These are phyloP conservation scores for Rynchops niger DNA, from an alignment of 2,113 vertebrate species.

Conservation along the genomic window DNA sequence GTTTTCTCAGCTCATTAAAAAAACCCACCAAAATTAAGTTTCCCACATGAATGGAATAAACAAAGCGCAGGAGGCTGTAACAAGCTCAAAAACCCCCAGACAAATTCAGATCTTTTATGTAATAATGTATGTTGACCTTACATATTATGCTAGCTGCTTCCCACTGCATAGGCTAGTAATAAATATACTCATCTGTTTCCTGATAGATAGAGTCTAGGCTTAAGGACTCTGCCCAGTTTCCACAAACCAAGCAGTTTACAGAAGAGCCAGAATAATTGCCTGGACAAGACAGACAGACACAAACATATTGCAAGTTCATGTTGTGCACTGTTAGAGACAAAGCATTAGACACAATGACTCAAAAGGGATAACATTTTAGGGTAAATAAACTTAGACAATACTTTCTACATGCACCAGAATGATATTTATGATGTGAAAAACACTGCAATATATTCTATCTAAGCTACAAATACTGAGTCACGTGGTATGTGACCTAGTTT, in stretches of 20 bases:
- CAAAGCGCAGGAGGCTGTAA: background rate
- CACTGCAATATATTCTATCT: background rate
- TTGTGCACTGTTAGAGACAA: background rate
- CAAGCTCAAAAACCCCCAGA: too few relatives aligned
- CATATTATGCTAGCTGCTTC: background rate
- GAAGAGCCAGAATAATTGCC: background rate
- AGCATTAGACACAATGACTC: background rate
- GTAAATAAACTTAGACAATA: background rate
- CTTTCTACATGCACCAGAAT: slow-evolving; percentile 12
- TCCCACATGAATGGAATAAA: background rate
- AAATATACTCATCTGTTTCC: background rate
- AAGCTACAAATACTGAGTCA: slow-evolving; percentile 24
- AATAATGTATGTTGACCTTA: background rate
- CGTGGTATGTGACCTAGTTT: slow-evolving; percentile 54
- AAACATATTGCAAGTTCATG: background rate
- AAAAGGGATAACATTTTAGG: background rate
- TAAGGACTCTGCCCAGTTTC: background rate
- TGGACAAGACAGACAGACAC: background rate
- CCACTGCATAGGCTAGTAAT: background rate
- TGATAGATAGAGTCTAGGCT: background rate
- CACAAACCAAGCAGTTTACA: background rate
- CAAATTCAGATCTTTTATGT: background rate
- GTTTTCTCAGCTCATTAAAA: background rate
- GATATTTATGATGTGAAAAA: background rate
- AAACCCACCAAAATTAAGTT: background rate